Conservation (phyloP, 1,140 invertebrate species). For the Solenopsis invicta region DNA sequence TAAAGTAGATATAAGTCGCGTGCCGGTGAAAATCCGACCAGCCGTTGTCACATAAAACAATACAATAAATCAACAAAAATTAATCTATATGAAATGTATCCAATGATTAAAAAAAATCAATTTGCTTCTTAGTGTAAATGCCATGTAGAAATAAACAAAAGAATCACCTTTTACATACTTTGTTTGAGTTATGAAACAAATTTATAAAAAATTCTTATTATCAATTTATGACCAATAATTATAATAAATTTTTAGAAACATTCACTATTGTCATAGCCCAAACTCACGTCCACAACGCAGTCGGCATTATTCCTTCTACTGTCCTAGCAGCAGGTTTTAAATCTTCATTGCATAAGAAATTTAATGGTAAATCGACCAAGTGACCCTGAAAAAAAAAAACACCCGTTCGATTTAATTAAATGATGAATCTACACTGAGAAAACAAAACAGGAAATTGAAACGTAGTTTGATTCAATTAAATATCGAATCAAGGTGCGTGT, state of each 20-base stretch:
- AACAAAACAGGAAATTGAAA: no score
- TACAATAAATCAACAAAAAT: background rate
- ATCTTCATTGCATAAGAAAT: conserved; percentile 94
- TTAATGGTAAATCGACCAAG: conserved; percentile 94
- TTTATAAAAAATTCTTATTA: background rate
- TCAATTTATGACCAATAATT: conserved; percentile 22
- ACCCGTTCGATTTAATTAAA: background rate
- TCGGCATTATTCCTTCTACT: conserved; percentile 95
- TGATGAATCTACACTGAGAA: background rate
- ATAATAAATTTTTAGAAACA: background rate
- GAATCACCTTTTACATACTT: background rate
- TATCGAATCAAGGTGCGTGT: no score
- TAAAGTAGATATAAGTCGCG: background rate
- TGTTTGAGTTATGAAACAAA: conserved; percentile 1
- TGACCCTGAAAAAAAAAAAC: conserved; percentile 89
- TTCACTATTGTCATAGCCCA: background rate
- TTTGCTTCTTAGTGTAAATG: background rate
- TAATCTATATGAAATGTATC: background rate
- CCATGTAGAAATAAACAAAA: background rate
- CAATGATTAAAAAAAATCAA: background rate
- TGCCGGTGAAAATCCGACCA: background rate
- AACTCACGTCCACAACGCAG: conserved; percentile 91
- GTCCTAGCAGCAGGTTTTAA: conserved; percentile 93
- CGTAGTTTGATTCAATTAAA: no score
- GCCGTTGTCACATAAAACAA: background rate